Percentiles rank a stretch among this genome's conserved stretches.
phyloP scores from a whole-genome alignment of 2,113 vertebrate genomes.

The Aegithalos caudatus region DNA sequence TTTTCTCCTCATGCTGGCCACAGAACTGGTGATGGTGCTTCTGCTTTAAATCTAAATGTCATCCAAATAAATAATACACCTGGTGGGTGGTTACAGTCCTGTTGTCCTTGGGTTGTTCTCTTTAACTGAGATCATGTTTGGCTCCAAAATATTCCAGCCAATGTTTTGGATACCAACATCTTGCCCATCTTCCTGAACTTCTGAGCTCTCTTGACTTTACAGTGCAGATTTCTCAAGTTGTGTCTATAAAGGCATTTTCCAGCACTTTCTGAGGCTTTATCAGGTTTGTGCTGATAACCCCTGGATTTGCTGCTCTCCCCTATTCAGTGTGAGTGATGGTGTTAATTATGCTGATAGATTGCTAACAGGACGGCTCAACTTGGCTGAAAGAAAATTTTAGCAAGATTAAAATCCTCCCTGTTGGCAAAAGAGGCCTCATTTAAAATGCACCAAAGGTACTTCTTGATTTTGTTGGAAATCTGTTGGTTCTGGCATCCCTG shows the following conservation, averaged over 20 bases:
- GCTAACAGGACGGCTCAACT: constrained; percentile 24
- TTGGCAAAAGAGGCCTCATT: not conserved
- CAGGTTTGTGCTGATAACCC: not conserved
- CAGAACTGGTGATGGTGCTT: not conserved
- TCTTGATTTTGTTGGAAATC: constrained; percentile 37
- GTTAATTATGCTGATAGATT: constrained; percentile 35
- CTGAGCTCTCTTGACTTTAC: not conserved
- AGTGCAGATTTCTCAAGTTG: not conserved
- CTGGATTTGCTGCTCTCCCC: not conserved
- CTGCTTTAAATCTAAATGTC: not conserved
- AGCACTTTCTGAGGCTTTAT: not conserved
- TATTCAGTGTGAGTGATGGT: not conserved
- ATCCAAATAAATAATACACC: not conserved
- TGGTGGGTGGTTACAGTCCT: no score
- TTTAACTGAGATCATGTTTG: not conserved
- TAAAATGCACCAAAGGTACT: constrained; percentile 21
- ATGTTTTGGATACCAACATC: not conserved
- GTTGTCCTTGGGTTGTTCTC: not conserved
- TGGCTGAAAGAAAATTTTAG: constrained; percentile 34
- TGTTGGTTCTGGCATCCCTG: constrained; percentile 55
- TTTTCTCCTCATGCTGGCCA: not conserved
- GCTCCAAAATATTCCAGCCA: not conserved
- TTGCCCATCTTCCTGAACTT: not conserved
- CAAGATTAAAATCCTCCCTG: not conserved
- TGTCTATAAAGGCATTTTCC: not conserved